Evolutionary conservation across 2,797 vertebrate genomes (phyloP).

Genomic region (Danio aesculapii): DNA sequence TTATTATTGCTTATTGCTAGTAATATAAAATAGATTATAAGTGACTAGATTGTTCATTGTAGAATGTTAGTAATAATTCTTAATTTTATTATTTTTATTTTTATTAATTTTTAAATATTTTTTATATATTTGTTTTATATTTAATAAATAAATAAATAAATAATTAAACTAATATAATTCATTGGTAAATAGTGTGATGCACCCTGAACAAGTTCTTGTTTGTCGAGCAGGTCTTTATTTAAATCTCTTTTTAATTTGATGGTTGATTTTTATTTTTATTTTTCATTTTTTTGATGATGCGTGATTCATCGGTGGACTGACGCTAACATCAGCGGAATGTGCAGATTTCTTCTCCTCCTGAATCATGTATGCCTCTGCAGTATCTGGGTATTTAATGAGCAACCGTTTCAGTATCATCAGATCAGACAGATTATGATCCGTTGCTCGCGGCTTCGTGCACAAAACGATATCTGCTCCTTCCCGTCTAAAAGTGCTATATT

Average conservation of each 20-base stretch:
- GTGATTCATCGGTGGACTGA: neutral
- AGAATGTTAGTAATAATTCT: too few relatives aligned
- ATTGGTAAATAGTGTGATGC: neutral
- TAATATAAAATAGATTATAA: too few relatives aligned
- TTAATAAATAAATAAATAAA: too few relatives aligned
- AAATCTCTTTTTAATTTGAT: neutral
- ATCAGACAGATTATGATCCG: neutral
- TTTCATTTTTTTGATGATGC: too few relatives aligned
- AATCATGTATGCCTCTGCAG: neutral
- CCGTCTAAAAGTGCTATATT: neutral
- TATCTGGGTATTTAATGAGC: constrained; percentile 21
- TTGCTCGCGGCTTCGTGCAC: constrained; percentile 7
- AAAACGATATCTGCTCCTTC: constrained; percentile 19
- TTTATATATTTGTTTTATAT: too few relatives aligned
- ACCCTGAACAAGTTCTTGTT: neutral
- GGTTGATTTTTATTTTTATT: too few relatives aligned
- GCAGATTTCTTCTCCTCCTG: neutral
- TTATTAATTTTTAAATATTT: too few relatives aligned
- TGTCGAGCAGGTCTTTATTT: neutral
- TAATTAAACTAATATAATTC: neutral
- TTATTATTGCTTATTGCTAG: too few relatives aligned
- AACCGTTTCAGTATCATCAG: constrained; percentile 18
- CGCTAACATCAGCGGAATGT: neutral
- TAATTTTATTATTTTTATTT: neutral
- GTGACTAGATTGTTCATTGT: too few relatives aligned